Evolutionary conservation across 37 sponge, comb jelly and placozoan species (phyloP).

Genomic region (Ianthella basta): DNA sequence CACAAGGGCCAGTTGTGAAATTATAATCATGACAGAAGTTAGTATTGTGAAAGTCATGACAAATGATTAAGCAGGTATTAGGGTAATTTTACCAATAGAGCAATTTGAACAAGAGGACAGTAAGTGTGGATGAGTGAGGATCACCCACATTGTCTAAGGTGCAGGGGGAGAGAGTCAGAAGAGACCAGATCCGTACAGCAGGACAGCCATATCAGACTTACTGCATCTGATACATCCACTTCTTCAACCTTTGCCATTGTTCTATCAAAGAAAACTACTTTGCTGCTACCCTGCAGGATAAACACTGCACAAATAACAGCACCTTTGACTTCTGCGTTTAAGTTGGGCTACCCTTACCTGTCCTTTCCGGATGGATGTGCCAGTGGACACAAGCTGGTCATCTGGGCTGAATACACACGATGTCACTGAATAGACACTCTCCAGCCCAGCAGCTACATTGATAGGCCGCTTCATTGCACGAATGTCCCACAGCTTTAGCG

Average conservation of each 20-base stretch:
- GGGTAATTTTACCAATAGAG: too few species aligned
- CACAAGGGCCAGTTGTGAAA: too few species aligned
- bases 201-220: slow-evolving; percentile 24
- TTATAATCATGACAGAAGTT: too few species aligned
- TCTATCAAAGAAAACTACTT: slow-evolving; percentile 80
- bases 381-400: slow-evolving; percentile 80
- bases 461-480: slow-evolving; percentile 78
- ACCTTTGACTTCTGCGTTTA: not conserved
- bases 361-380: slow-evolving; percentile 71
- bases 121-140: not conserved
- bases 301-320: not conserved
- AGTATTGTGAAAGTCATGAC: too few species aligned
- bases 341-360: slow-evolving; percentile 37
- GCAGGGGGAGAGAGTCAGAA: not conserved
- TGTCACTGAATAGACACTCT: slow-evolving; percentile 77
- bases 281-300: slow-evolving; percentile 53
- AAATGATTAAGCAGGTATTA: too few species aligned
- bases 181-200: not conserved
- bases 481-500: slow-evolving; percentile 93
- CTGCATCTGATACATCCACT: slow-evolving; percentile 59
- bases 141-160: too few species aligned
- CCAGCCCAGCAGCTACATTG: slow-evolving; percentile 56
- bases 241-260: slow-evolving; percentile 57
- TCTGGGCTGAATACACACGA: slow-evolving; percentile 94
- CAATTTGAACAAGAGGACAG: too few species aligned